Conservation (phyloP, 2,888 invertebrate genomes). For the Panorpa germanica region DNA sequence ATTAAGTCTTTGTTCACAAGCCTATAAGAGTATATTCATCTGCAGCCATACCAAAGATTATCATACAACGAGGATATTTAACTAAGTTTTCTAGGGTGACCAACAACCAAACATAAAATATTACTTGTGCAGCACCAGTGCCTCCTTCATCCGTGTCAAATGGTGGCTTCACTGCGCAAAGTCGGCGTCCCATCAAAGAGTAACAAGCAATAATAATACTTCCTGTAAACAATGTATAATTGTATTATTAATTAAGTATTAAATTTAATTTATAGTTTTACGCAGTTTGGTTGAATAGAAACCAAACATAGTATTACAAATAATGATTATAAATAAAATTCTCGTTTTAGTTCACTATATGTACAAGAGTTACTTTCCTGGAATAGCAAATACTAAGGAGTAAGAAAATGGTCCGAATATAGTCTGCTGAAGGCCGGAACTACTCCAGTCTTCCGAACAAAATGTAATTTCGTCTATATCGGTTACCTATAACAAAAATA, state of each 20-base stretch:
- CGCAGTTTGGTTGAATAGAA: not conserved
- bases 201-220: constrained; percentile 43
- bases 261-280: no score
- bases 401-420: constrained; percentile 50
- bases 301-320: not conserved
- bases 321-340: no score
- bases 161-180: constrained; percentile 47
- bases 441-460: constrained; percentile 45
- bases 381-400: constrained; percentile 54
- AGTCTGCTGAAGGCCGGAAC: constrained; percentile 30
- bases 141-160: constrained; percentile 46
- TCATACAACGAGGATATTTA: no score
- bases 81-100: no score
- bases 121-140: constrained; percentile 44
- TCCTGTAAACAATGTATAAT: constrained; percentile 26
- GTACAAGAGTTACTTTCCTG: constrained; percentile 30
- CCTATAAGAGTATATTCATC: no score
- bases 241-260: constrained; percentile 4
- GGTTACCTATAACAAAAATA: no score
- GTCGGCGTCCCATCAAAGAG: constrained; percentile 45
- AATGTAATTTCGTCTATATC: no score
- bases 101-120: no score
- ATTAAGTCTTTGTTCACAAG: no score
- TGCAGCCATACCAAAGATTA: no score
- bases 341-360: not conserved